phyloP scores from a whole-genome alignment of 2,113 vertebrate genomes.

The Electrona antarctica region DNA sequence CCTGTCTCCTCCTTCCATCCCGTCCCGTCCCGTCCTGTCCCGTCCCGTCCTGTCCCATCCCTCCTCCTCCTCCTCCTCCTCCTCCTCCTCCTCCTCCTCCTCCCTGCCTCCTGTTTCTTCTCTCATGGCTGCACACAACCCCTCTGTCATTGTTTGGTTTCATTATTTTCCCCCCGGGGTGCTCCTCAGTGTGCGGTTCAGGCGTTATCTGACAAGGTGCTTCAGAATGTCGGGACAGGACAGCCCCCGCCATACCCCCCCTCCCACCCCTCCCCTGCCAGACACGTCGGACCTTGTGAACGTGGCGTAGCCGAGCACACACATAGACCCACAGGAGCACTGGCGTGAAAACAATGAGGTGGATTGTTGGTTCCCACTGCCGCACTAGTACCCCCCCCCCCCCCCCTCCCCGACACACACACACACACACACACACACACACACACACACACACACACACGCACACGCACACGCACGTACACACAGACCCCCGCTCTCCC shows the following conservation, averaged over 20 bases:
- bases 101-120: slow-evolving; percentile 43
- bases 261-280: slow-evolving; percentile 83
- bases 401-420: neutral
- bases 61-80: slow-evolving; percentile 24
- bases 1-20: neutral
- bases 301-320: slow-evolving; percentile 77
- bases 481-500: neutral
- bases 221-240: slow-evolving; percentile 86
- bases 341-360: slow-evolving; percentile 86
- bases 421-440: too few relatives aligned
- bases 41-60: too few relatives aligned
- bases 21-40: neutral
- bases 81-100: slow-evolving; percentile 12
- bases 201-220: slow-evolving; percentile 83
- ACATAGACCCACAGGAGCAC: slow-evolving; percentile 71
- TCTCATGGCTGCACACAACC: slow-evolving; percentile 64
- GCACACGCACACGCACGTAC: too few relatives aligned
- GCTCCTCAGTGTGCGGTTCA: slow-evolving; percentile 72
- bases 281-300: slow-evolving; percentile 84
- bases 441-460: too few relatives aligned
- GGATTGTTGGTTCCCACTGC: slow-evolving; percentile 50
- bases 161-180: slow-evolving; percentile 62
- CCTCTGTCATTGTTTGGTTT: slow-evolving; percentile 60
- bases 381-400: neutral
- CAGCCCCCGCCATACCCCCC: too few relatives aligned